Percentiles rank a stretch among this genome's conserved stretches.
Conservation (phyloP, 2,113 vertebrate genomes). For the Pygathrix nemaeus region DNA sequence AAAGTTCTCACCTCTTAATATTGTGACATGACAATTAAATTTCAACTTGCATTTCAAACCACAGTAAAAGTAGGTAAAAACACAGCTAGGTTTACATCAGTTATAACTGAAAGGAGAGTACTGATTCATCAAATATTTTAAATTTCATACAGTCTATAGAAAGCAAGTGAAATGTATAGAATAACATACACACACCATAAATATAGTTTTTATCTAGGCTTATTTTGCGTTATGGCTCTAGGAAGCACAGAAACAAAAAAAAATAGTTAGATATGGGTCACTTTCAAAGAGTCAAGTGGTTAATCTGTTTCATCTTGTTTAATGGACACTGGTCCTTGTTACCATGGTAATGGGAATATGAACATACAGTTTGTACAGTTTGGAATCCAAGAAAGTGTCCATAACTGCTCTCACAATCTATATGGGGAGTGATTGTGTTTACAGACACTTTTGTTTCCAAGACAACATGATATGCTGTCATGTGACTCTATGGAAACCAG, state of each 20-base stretch:
- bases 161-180: neutral
- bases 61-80: neutral
- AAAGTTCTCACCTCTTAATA: no score
- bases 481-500: neutral
- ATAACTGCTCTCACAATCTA: conserved; percentile 9
- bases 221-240: neutral
- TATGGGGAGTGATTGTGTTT: neutral
- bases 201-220: neutral
- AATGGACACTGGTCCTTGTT: conserved; percentile 6
- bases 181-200: neutral
- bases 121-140: neutral
- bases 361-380: neutral
- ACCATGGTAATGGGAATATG: neutral
- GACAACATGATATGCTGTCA: conserved; percentile 32
- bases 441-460: conserved; percentile 50
- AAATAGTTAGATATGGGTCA: neutral
- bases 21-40: neutral
- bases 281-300: neutral
- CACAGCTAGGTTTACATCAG: neutral
- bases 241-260: neutral
- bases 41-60: neutral
- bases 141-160: neutral
- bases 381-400: conserved; percentile 8
- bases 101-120: neutral
- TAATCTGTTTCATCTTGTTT: conserved; percentile 32